A percentile compares a stretch with the other conserved stretches of the same genome.
Evolutionary conservation across 2,888 invertebrate species (phyloP).

Genomic region (Cephus sareptanus): DNA sequence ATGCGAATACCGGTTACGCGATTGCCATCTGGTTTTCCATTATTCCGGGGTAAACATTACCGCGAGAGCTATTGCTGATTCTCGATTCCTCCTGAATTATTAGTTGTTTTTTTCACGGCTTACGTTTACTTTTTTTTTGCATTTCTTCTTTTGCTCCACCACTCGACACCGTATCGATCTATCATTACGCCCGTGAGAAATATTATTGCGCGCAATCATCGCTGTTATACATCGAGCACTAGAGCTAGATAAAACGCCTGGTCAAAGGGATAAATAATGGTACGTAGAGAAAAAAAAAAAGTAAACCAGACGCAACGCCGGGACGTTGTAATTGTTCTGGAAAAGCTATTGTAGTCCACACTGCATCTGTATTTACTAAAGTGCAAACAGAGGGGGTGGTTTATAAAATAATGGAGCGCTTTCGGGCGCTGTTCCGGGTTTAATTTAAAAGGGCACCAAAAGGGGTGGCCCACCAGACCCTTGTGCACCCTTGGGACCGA

Average conservation of each 20-base stretch:
- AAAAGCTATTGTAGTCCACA: not conserved
- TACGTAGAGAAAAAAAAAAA: not conserved
- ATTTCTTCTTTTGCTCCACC: not conserved
- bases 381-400: constrained; percentile 35
- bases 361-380: constrained; percentile 6
- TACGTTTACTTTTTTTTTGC: not conserved
- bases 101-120: not conserved
- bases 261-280: not conserved
- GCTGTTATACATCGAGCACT: not conserved
- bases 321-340: not conserved
- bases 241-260: not conserved
- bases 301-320: not conserved
- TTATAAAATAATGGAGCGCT: constrained; percentile 38
- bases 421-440: constrained; percentile 20
- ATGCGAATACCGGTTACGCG: not conserved
- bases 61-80: not conserved
- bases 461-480: constrained; percentile 21
- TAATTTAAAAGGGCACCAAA: constrained; percentile 32
- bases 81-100: not conserved
- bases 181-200: not conserved
- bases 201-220: not conserved
- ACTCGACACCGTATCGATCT: not conserved
- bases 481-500: constrained; percentile 7
- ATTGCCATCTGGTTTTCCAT: not conserved
- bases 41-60: not conserved